Conservation (phyloP, 2,888 invertebrate species). For the Sicus ferrugineus region DNA sequence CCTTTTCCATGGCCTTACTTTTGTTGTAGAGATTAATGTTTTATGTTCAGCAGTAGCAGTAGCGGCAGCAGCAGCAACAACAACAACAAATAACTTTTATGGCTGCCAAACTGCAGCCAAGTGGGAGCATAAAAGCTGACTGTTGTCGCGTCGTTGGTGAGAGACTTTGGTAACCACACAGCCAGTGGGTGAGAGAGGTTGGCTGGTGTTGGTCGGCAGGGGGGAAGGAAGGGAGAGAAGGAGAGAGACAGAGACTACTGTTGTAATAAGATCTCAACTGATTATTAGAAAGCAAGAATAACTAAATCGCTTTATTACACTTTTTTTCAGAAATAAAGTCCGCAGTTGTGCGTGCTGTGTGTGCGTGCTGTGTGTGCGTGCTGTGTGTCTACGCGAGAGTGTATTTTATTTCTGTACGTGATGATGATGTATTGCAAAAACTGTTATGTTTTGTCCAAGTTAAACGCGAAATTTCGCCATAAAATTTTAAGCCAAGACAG, state of each 20-base stretch:
- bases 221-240: no score
- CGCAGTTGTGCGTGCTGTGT: background rate
- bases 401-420: constrained; percentile 19
- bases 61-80: no score
- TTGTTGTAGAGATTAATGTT: background rate
- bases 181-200: no score
- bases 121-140: no score
- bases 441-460: constrained; percentile 22
- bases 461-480: constrained; percentile 20
- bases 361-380: constrained; percentile 2
- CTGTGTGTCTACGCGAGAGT: background rate
- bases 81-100: no score
- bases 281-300: background rate
- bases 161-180: no score
- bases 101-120: constrained; percentile 23
- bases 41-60: no score
- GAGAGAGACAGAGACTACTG: background rate
- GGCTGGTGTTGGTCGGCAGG: no score
- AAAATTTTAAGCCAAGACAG: constrained; percentile 16
- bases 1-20: background rate
- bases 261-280: background rate
- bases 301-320: background rate
- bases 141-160: no score
- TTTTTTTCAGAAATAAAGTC: background rate
- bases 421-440: constrained; percentile 4